phyloP scores from a whole-genome alignment of 2,113 vertebrate genomes.

The Seriola quinqueradiata region DNA sequence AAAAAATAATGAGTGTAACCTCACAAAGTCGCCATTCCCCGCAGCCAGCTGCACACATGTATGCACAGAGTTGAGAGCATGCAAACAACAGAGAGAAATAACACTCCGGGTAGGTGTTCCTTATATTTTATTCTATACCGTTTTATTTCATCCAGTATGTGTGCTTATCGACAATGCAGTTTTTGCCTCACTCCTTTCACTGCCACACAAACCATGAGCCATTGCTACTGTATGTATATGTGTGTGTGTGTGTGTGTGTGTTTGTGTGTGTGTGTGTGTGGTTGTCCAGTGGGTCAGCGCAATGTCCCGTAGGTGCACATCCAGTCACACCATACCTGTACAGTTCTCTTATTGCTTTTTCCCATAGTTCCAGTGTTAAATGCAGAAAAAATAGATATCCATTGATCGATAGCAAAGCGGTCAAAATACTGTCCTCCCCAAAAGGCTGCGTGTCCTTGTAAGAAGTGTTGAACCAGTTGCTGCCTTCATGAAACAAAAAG shows the following conservation, averaged over 20 bases:
- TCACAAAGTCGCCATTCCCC: not conserved
- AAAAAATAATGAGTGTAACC: not conserved
- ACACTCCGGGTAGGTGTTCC: constrained; percentile 53
- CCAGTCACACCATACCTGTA: constrained; percentile 65
- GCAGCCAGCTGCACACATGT: not conserved
- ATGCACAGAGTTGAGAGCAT: not conserved
- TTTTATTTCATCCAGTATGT: constrained; percentile 84
- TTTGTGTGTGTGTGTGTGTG: constrained; percentile 24
- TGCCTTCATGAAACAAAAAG: constrained; percentile 62
- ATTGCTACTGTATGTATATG: constrained; percentile 42
- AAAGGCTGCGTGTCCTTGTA: constrained; percentile 64
- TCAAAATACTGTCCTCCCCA: constrained; percentile 74
- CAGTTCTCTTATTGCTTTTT: constrained; percentile 85
- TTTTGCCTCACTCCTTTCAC: constrained; percentile 56
- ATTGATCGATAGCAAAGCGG: constrained; percentile 78
- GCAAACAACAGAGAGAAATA: constrained; percentile 11
- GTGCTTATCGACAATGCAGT: constrained; percentile 83
- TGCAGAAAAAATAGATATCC: constrained; percentile 81
- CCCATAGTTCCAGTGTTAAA: constrained; percentile 71
- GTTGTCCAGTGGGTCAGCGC: constrained; percentile 47
- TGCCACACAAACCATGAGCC: constrained; percentile 52
- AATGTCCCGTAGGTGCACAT: constrained; percentile 58
- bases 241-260: constrained; percentile 28
- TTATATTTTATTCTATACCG: constrained; percentile 83
- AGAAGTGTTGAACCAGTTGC: constrained; percentile 64